These are phyloP conservation scores for Euphysa ruthae DNA, from an alignment of 30 jellyfish, hydroid and myxozoan genomes.

Conservation along the genomic window DNA sequence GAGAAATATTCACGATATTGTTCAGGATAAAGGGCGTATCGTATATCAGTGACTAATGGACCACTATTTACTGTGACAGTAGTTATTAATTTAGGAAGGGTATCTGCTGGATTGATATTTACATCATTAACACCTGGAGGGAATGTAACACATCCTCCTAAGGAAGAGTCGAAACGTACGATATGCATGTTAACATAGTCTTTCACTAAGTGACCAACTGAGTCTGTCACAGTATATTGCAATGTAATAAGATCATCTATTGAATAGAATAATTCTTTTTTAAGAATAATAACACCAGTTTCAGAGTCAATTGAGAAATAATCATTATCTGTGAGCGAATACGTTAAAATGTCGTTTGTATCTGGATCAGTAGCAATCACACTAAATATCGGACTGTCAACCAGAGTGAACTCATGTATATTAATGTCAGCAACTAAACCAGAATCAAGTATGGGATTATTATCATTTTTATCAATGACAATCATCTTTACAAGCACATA, in stretches of 20 bases:
- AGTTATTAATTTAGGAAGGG: too few relatives aligned
- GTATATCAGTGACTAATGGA: too few relatives aligned
- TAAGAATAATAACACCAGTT: conserved; percentile 48
- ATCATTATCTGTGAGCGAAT: conserved; percentile 34
- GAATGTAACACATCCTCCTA: too few relatives aligned
- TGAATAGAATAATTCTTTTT: conserved; percentile 21
- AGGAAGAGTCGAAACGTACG: too few relatives aligned
- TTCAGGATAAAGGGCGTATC: too few relatives aligned
- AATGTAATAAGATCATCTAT: conserved; percentile 18
- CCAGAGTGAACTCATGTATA: conserved; percentile 57
- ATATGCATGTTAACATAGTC: too few relatives aligned
- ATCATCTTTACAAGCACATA: conserved; percentile 30
- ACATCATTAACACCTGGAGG: too few relatives aligned
- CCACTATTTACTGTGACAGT: too few relatives aligned
- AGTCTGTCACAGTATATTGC: conserved; percentile 23
- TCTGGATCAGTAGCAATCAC: conserved; percentile 58
- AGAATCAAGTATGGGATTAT: conserved; percentile 15
- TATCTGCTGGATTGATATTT: too few relatives aligned
- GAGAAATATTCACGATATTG: too few relatives aligned
- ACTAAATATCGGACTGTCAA: conserved; percentile 37
- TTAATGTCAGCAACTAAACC: neutral
- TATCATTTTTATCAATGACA: conserved; percentile 54
- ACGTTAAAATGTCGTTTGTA: conserved; percentile 11
- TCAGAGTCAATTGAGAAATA: conserved; percentile 33
- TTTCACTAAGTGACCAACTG: conserved; percentile 63